Evolutionary conservation across 2,888 invertebrate species (phyloP), one percentile per base, ranked within the genome.

Genomic region (Tenthredo amoena): DNA sequence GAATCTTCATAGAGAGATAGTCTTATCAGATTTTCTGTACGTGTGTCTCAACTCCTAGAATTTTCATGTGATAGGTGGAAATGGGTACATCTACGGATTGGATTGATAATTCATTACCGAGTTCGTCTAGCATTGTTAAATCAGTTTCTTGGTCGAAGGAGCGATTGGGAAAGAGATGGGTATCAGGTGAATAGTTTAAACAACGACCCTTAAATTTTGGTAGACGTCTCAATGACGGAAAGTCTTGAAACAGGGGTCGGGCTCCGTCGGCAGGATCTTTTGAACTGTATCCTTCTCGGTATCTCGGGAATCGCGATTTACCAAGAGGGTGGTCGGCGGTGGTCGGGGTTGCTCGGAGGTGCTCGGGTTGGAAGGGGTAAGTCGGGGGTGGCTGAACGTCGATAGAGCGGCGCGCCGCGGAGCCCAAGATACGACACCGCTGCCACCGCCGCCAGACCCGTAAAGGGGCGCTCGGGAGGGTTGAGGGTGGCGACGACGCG

Each of bases 351-450:
- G 87, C 87, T 83, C 81, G 86, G 88, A 72, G 86, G 86, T 84
- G 71, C 86, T 83, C 83, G 83, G 83, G 83, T 43, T 68, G 65
- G 83, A 71, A 83, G 87, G 84, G 77, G 62, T 72, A 86, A 85
- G 86, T 85, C 86, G 86, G 87, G 90, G 91, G 89, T 90, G 91
- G 90, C 89, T 91, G 92, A 92, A 93, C 93, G 93, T 93, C 93
- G 93, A 93, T 93, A 93, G 93, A 93, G 93, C 93, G 93, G 93
- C 93, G 93, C 93, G 93, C 93, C 93, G 90, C 93, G 91, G 93
- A 93, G 93, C 93, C 93, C 93, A 93, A 93, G 93, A 93, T 92
- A 93, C 93, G 93, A 93, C 93, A 93, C 93, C 93, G 91, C 93
- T 89, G 92, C 93, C 91, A 92, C 93, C 93, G 89, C 93, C 90